These are phyloP conservation scores for Scomber colias DNA, from an alignment of 2,113 vertebrate species.

Conservation along the genomic window DNA sequence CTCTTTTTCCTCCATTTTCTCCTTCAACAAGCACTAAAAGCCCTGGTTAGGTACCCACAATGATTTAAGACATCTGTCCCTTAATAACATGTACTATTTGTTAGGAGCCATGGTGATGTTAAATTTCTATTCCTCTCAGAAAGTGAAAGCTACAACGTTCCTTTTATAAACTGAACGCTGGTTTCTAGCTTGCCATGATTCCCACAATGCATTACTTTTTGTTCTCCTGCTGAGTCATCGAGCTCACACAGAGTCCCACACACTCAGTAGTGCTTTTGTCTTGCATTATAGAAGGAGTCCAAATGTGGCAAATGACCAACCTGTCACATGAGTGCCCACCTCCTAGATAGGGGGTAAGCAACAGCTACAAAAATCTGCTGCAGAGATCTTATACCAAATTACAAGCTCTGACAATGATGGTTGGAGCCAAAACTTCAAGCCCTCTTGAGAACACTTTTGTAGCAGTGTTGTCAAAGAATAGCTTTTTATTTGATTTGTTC, in stretches of 20 bases:
- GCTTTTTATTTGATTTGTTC: too few relatives aligned
- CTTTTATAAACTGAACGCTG: not conserved
- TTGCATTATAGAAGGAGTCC: not conserved
- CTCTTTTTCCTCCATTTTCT: too few relatives aligned
- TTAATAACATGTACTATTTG: too few relatives aligned
- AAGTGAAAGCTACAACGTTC: not conserved
- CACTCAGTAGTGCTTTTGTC: not conserved
- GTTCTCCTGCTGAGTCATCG: not conserved
- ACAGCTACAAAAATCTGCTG: not conserved
- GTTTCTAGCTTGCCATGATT: not conserved
- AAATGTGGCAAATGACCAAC: too few relatives aligned
- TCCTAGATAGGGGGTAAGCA: not conserved
- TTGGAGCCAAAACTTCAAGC: not conserved
- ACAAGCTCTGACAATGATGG: not conserved
- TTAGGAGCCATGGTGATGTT: not conserved
- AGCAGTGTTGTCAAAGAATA: not conserved
- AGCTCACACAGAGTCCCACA: not conserved
- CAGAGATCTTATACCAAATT: not conserved
- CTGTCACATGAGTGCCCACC: too few relatives aligned
- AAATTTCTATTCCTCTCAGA: not conserved
- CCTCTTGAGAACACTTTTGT: not conserved
- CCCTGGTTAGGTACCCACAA: too few relatives aligned
- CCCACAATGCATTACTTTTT: not conserved
- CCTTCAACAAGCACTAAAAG: too few relatives aligned
- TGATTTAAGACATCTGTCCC: too few relatives aligned